Conservation (phyloP, 2,888 invertebrate species). For the Gisinianus flammeolus region DNA sequence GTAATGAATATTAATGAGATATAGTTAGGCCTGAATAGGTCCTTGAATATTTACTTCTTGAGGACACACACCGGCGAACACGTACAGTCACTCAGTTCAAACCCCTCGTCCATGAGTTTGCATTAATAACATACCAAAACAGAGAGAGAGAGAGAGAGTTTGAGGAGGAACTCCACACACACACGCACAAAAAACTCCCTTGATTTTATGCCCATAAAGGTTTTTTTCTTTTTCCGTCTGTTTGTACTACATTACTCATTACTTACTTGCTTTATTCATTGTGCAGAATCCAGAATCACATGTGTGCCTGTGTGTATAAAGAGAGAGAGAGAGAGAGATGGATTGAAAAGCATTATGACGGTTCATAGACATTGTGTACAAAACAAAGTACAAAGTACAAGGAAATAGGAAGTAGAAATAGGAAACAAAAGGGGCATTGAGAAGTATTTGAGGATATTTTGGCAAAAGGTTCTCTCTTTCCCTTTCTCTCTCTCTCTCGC, state of each 20-base stretch:
- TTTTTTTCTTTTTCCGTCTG: background rate
- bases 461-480: background rate
- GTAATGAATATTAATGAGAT: constrained; percentile 36
- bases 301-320: no score
- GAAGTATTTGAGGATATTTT: background rate
- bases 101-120: background rate
- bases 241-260: background rate
- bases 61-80: constrained; percentile 1
- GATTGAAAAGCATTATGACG: background rate
- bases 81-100: constrained; percentile 6
- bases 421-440: background rate
- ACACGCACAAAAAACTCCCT: background rate
- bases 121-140: background rate
- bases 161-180: no score
- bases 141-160: background rate
- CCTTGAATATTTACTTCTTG: background rate
- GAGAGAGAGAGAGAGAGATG: no score
- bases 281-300: background rate
- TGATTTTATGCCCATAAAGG: background rate
- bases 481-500: background rate
- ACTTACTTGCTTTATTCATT: background rate
- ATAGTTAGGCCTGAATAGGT: constrained; percentile 7
- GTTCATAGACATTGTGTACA: background rate
- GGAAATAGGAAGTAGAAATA: no score
- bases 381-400: no score